Evolutionary conservation across 2,797 vertebrate species (phyloP).

Genomic region (Chloroceryle inda): DNA sequence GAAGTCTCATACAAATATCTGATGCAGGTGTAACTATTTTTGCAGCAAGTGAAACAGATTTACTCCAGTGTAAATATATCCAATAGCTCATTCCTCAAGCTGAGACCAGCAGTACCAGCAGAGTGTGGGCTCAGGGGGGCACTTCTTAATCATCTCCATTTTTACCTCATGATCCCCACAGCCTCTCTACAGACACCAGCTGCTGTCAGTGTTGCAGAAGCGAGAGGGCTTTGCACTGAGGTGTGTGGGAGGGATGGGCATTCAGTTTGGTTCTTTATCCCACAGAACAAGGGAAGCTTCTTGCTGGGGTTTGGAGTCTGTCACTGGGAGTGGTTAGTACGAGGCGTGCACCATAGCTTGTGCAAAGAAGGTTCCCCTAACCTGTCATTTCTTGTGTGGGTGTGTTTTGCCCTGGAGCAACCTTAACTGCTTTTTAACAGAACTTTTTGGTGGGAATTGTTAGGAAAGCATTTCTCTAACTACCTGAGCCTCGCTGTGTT

Average conservation of each 20-base stretch:
- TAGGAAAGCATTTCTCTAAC: constrained; percentile 61
- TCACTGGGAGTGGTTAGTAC: constrained; percentile 50
- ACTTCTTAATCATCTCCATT: neutral
- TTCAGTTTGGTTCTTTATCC: constrained; percentile 30
- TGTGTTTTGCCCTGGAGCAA: constrained; percentile 70
- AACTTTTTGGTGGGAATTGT: constrained; percentile 69
- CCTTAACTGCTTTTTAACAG: constrained; percentile 67
- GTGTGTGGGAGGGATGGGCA: neutral
- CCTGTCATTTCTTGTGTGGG: constrained; percentile 72
- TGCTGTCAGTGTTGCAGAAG: neutral
- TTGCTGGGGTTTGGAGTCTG: constrained; percentile 45
- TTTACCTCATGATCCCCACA: neutral
- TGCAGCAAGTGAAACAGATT: neutral
- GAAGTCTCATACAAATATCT: neutral
- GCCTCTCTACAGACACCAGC: neutral
- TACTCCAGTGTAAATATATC: neutral
- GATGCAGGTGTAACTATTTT: neutral
- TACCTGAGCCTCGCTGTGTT: neutral
- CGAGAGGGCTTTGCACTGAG: neutral
- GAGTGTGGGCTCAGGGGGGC: neutral
- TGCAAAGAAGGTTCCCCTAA: constrained; percentile 52
- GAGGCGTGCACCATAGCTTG: neutral
- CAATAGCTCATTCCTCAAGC: neutral
- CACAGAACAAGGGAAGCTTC: constrained; percentile 33
- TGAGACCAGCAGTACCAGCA: neutral